A percentile compares a stretch with the other conserved stretches of the same genome.
These are phyloP conservation scores for Trichopoda pennipes DNA, from an alignment of 2,888 invertebrate species.

Conservation along the genomic window DNA sequence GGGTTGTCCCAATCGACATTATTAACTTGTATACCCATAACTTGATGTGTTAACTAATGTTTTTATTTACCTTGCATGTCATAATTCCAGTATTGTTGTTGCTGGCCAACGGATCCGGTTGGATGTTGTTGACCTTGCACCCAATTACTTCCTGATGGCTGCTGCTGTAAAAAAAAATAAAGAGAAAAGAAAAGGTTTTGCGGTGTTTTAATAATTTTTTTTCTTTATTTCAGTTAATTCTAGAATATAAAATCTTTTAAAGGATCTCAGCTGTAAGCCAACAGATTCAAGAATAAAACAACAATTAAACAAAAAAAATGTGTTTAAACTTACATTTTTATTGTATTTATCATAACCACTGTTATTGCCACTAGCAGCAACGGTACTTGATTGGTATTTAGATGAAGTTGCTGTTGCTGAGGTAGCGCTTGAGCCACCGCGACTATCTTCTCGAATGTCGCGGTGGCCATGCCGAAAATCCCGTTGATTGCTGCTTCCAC, in stretches of 20 bases:
- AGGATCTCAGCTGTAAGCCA: too few species aligned
- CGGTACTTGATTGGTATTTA: constrained; percentile 73
- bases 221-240: too few species aligned
- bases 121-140: constrained; percentile 71
- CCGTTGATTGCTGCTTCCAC: constrained; percentile 75
- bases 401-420: constrained; percentile 74
- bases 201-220: too few species aligned
- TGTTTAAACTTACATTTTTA: constrained; percentile 52
- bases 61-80: constrained; percentile 76
- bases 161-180: constrained; percentile 59
- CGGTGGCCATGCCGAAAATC: constrained; percentile 82
- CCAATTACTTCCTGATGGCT: constrained; percentile 70
- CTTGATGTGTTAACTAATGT: not conserved
- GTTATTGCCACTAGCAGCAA: constrained; percentile 68
- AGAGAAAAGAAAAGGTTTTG: constrained; percentile 41
- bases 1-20: too few species aligned
- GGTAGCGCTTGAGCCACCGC: constrained; percentile 81
- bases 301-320: too few species aligned
- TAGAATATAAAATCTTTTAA: too few species aligned
- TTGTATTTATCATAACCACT: constrained; percentile 71
- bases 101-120: constrained; percentile 69
- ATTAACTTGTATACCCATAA: too few species aligned
- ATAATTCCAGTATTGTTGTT: constrained; percentile 79
- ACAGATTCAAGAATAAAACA: too few species aligned
- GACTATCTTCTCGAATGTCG: constrained; percentile 81